Conservation (phyloP, 2,113 vertebrate species). For the Thinocorus orbignyianus region DNA sequence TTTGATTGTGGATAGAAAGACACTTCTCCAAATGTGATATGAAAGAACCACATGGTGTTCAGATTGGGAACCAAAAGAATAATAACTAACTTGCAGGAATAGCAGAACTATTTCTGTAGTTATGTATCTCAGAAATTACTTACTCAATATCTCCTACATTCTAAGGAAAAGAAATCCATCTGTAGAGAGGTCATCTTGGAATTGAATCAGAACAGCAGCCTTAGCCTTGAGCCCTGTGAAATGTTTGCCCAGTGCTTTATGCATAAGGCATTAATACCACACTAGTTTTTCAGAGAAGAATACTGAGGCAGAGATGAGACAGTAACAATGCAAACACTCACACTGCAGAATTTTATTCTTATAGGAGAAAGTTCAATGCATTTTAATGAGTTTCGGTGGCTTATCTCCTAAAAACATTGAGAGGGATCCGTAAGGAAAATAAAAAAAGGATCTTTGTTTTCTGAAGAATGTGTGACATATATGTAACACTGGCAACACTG, state of each 20-base stretch:
- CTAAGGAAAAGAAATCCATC: neutral
- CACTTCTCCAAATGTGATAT: neutral
- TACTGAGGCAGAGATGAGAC: neutral
- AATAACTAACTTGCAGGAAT: neutral
- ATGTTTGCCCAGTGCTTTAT: neutral
- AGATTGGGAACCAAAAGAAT: neutral
- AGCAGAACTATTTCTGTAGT: neutral
- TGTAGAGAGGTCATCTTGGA: neutral
- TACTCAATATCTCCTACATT: neutral
- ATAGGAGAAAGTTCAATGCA: neutral
- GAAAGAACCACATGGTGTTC: neutral
- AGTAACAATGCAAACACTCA: neutral
- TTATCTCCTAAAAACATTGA: neutral
- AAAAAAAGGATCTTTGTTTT: neutral
- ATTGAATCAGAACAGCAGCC: neutral
- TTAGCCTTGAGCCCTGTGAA: neutral
- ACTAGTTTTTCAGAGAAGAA: neutral
- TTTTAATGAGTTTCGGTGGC: neutral
- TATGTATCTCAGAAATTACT: neutral
- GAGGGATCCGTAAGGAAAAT: neutral
- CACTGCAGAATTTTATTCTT: neutral
- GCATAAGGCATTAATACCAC: neutral
- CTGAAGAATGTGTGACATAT: neutral
- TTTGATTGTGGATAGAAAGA: neutral
- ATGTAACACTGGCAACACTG: neutral